phyloP scores from a whole-genome alignment of 2,797 vertebrate genomes.

The Tokudaia tokunoshimensis region DNA sequence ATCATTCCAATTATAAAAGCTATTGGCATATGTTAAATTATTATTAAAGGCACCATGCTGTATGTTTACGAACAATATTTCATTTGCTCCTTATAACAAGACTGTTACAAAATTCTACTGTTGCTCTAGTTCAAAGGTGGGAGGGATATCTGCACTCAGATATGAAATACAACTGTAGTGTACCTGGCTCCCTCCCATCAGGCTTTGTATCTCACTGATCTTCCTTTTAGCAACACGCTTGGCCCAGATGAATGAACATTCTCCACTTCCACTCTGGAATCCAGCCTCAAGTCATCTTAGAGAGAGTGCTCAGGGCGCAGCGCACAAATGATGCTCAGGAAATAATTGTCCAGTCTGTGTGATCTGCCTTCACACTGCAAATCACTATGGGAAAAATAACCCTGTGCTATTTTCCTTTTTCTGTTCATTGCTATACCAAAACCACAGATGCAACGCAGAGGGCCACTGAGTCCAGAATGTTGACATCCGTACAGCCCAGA shows the following conservation, averaged over 20 bases:
- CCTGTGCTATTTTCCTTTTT: background rate
- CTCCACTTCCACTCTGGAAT: background rate
- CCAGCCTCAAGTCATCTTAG: background rate
- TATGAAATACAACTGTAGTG: background rate
- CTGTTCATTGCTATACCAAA: background rate
- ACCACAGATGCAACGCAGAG: background rate
- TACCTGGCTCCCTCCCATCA: background rate
- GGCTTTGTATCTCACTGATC: background rate
- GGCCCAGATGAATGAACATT: background rate
- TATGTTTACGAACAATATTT: slow-evolving; percentile 4
- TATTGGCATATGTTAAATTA: background rate
- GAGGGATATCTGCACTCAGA: background rate
- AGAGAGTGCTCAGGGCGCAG: background rate
- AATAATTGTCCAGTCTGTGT: background rate
- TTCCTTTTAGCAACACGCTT: background rate
- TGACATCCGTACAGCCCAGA: background rate
- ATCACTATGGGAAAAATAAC: background rate
- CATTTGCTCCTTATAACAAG: background rate
- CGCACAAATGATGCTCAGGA: background rate
- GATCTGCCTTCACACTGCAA: background rate
- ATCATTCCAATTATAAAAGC: background rate
- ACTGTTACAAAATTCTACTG: background rate
- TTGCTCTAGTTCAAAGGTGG: background rate
- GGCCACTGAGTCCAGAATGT: background rate
- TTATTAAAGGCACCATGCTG: background rate